Conservation (phyloP, 2,888 invertebrate genomes). For the Phorcus lineatus region DNA sequence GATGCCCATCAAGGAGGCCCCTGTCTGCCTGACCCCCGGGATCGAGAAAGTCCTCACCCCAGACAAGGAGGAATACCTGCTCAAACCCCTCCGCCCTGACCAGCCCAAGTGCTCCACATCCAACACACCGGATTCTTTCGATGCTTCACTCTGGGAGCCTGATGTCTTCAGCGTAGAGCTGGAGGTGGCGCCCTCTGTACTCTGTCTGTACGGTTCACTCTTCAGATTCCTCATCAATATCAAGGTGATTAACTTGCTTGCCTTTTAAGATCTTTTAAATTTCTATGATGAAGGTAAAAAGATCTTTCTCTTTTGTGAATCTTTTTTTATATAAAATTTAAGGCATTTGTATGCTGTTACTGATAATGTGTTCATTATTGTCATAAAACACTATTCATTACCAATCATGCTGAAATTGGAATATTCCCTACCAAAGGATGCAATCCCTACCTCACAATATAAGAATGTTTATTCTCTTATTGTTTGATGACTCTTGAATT, state of each 20-base stretch:
- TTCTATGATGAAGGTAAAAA: background rate
- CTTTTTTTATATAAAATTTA: too few relatives aligned
- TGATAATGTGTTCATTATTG: too few relatives aligned
- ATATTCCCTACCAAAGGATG: too few relatives aligned
- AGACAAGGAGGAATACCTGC: constrained; percentile 92
- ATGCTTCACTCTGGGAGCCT: constrained; percentile 88
- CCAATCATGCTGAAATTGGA: too few relatives aligned
- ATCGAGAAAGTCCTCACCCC: constrained; percentile 80
- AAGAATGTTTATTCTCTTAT: too few relatives aligned
- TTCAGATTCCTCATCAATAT: constrained; percentile 91
- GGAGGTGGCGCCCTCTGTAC: constrained; percentile 94
- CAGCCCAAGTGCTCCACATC: background rate
- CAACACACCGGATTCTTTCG: constrained; percentile 81
- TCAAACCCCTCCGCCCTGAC: constrained; percentile 90
- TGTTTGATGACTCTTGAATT: too few relatives aligned
- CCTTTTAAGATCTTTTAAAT: background rate
- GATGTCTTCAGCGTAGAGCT: constrained; percentile 94
- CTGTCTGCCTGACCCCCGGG: constrained; percentile 80
- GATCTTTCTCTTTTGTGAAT: background rate
- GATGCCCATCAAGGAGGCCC: constrained; percentile 89
- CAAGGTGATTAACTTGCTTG: constrained; percentile 78
- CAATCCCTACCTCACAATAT: too few relatives aligned
- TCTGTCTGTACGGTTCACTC: constrained; percentile 93
- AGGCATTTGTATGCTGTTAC: too few relatives aligned
- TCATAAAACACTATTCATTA: too few relatives aligned